Percentiles rank a stretch among this genome's conserved stretches.
Conservation (phyloP, 2,888 invertebrate genomes). For the Heliconius ismenius region DNA sequence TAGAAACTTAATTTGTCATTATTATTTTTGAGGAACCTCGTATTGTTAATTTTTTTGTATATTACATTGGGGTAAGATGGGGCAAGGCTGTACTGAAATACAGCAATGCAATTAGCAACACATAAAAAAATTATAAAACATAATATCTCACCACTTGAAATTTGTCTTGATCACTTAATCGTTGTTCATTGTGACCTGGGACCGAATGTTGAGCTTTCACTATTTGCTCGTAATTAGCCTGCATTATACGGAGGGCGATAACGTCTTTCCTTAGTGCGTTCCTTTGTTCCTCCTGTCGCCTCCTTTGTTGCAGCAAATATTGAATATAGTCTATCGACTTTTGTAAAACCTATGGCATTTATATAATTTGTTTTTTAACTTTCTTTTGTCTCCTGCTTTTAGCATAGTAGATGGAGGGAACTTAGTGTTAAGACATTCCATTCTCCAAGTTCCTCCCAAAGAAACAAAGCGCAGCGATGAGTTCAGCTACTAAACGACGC, state of each 20-base stretch:
- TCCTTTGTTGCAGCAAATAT: constrained; percentile 94
- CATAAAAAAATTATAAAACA: background rate
- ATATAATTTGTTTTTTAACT: constrained; percentile 29
- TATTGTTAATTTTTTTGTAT: too few species aligned
- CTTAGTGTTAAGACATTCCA: too few species aligned
- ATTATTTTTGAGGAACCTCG: background rate
- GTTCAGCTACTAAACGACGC: too few species aligned
- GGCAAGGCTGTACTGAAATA: too few species aligned
- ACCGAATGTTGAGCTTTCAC: constrained; percentile 97
- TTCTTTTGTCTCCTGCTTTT: background rate
- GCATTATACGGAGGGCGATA: constrained; percentile 95
- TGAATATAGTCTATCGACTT: constrained; percentile 97
- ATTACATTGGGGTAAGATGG: too few species aligned
- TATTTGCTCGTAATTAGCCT: constrained; percentile 97
- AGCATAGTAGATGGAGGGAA: too few species aligned
- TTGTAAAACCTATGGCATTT: constrained; percentile 86
- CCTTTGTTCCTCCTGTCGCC: constrained; percentile 96
- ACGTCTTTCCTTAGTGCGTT: constrained; percentile 95
- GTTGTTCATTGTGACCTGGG: constrained; percentile 92
- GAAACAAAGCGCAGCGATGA: too few species aligned
- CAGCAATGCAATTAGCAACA: too few species aligned
- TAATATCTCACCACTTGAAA: constrained; percentile 92
- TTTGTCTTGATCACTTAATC: constrained; percentile 96
- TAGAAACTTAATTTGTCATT: background rate
- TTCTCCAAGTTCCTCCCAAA: too few species aligned